These are phyloP conservation scores for Camptogramma bilineatum DNA, from an alignment of 2,888 invertebrate genomes.

Conservation along the genomic window DNA sequence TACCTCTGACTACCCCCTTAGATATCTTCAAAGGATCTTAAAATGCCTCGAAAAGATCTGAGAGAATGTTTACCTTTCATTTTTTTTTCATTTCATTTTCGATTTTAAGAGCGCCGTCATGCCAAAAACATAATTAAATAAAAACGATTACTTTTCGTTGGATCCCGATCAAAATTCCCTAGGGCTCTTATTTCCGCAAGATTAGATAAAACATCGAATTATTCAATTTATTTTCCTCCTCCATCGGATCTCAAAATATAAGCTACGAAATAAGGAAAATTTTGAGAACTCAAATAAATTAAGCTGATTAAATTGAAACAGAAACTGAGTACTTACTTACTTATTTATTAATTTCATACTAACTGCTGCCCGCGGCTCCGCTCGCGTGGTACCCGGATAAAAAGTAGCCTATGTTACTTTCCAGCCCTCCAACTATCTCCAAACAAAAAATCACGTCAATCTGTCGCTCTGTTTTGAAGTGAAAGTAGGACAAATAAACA, in stretches of 20 bases:
- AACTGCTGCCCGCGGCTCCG: no score
- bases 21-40: no score
- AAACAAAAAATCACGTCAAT: no score
- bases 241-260: constrained; percentile 39
- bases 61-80: no score
- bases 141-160: constrained; percentile 1
- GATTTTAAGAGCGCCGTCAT: background rate
- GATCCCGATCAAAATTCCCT: constrained; percentile 12
- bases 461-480: no score
- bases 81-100: no score
- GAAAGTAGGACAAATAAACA: no score
- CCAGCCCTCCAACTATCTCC: no score
- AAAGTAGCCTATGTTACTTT: no score
- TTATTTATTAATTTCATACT: background rate
- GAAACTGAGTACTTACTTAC: background rate
- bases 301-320: constrained; percentile 16
- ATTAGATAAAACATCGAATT: constrained; percentile 59
- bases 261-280: constrained; percentile 14
- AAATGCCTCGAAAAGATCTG: no score
- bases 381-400: no score
- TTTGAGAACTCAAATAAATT: constrained; percentile 3
- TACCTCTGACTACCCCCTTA: no score
- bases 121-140: background rate
- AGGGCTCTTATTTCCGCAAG: constrained; percentile 40
- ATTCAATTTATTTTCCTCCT: constrained; percentile 57